Evolutionary conservation across 1,140 invertebrate genomes (phyloP).

Genomic region (Neotoxoptera formosana): DNA sequence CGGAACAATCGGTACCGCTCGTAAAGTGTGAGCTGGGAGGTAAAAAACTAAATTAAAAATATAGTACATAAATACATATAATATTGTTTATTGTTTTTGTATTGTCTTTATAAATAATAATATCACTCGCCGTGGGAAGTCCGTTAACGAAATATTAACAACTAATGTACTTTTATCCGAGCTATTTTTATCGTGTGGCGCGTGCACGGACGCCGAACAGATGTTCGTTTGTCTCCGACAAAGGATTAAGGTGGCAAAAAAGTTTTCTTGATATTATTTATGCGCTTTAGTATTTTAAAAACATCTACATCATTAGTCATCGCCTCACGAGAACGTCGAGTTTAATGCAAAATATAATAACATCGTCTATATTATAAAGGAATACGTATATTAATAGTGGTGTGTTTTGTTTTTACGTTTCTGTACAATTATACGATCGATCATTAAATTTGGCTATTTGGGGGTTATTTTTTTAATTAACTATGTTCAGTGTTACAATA

Average conservation of each 20-base stretch:
- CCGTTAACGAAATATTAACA: conserved; percentile 5
- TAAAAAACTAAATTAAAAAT: neutral
- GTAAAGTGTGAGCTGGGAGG: neutral
- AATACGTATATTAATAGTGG: neutral
- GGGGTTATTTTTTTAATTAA: neutral
- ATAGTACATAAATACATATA: neutral
- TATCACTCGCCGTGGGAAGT: neutral
- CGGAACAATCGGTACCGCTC: neutral
- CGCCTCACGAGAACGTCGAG: neutral
- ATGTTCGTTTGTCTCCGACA: neutral
- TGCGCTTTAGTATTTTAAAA: neutral
- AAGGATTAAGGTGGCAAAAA: conserved; percentile 21
- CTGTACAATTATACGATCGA: neutral
- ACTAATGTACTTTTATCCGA: neutral
- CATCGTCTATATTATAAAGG: neutral
- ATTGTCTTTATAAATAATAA: conserved; percentile 26
- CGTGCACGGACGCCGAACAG: neutral
- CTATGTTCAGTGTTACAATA: neutral
- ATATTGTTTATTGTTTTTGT: neutral
- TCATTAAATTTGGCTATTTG: neutral
- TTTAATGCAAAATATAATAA: conserved; percentile 8
- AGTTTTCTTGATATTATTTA: neutral
- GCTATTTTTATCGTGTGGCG: neutral
- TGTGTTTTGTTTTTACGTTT: neutral
- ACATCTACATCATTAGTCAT: conserved; percentile 33